Percentiles rank a stretch among this genome's conserved stretches.
Conservation (phyloP, 1,140 invertebrate genomes). For the Trypoxylus dichotomus region DNA sequence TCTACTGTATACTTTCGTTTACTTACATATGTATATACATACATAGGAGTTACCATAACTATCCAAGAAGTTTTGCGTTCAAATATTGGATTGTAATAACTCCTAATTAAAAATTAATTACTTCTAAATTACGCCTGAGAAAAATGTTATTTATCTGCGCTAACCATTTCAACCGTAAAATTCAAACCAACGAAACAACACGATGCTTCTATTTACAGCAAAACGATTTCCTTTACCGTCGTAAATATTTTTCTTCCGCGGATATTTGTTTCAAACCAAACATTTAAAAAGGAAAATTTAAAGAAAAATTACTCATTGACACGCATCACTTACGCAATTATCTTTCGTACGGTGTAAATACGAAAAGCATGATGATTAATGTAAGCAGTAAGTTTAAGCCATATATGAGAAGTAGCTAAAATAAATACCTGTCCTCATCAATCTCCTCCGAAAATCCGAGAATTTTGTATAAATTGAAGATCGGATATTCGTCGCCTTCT, state of each 20-base stretch:
- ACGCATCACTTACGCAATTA: too few species aligned
- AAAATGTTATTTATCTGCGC: neutral
- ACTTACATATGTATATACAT: too few species aligned
- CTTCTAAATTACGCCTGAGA: neutral
- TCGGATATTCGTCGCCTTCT: slow-evolving; percentile 9
- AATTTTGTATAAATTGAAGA: slow-evolving; percentile 13
- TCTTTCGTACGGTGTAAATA: too few species aligned
- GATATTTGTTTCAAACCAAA: too few species aligned
- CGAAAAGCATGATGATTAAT: neutral
- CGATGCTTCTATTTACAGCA: neutral
- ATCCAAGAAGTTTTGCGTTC: too few species aligned
- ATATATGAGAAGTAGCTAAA: neutral
- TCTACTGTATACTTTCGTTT: too few species aligned
- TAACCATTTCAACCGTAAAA: neutral
- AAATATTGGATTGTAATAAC: too few species aligned
- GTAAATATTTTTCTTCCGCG: too few species aligned
- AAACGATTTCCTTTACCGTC: too few species aligned
- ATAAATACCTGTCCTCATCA: slow-evolving; percentile 19
- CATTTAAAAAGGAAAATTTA: too few species aligned
- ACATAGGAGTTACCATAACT: too few species aligned
- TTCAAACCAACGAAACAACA: neutral
- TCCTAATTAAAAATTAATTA: neutral
- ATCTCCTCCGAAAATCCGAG: neutral
- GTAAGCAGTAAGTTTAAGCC: neutral
- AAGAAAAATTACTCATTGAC: too few species aligned